Percentiles rank a stretch among this genome's conserved stretches.
Evolutionary conservation across 2,113 vertebrate genomes (phyloP).

Genomic region (Antidorcas marsupialis): DNA sequence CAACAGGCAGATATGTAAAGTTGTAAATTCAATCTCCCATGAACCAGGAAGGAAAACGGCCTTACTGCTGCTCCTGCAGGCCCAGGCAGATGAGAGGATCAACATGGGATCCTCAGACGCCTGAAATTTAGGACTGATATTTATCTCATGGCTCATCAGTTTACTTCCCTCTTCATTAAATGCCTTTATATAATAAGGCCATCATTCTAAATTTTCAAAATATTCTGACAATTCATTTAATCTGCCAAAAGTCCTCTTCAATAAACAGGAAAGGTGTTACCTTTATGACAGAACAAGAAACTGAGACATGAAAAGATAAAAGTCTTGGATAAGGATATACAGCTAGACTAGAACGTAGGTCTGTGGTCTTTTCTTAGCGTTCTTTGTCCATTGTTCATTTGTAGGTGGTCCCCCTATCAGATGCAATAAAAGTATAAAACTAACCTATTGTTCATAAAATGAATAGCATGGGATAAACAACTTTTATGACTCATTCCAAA

Average conservation of each 20-base stretch:
- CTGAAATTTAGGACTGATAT: not conserved
- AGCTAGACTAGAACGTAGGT: not conserved
- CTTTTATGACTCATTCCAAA: constrained; percentile 11
- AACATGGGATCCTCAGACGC: not conserved
- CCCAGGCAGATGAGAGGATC: not conserved
- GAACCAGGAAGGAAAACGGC: not conserved
- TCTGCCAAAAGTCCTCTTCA: not conserved
- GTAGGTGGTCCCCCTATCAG: not conserved
- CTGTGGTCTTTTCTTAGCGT: not conserved
- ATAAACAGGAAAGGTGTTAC: not conserved
- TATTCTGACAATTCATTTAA: not conserved
- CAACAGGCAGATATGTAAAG: not conserved
- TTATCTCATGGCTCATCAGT: not conserved
- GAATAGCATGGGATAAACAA: not conserved
- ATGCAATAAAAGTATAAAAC: not conserved
- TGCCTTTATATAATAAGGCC: not conserved
- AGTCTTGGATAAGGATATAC: not conserved
- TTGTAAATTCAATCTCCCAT: not conserved
- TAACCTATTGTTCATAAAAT: constrained; percentile 27
- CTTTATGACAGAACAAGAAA: not conserved
- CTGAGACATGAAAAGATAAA: not conserved
- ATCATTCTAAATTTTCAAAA: not conserved
- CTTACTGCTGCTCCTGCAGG: not conserved
- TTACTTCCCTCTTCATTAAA: not conserved
- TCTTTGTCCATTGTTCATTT: constrained; percentile 20